phyloP scores from a whole-genome alignment of 2,113 vertebrate species.

The Sylvilagus bachmani region DNA sequence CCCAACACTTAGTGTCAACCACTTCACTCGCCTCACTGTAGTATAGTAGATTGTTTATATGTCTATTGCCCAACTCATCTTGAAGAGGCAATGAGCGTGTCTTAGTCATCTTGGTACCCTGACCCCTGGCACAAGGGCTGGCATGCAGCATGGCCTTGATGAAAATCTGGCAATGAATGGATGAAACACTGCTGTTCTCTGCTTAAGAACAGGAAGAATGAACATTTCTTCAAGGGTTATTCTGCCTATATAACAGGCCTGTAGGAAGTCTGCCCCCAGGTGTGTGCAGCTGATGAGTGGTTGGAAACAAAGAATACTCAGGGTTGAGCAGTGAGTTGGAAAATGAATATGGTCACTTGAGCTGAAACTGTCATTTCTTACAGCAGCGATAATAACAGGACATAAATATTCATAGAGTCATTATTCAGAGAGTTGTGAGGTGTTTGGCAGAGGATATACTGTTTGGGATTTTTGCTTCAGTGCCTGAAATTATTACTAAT shows the following conservation, averaged over 20 bases:
- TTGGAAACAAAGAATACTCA: constrained; percentile 17
- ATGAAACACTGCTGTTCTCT: not conserved
- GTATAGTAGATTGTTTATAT: not conserved
- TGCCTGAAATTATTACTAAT: constrained; percentile 56
- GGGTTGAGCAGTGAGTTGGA: constrained; percentile 28
- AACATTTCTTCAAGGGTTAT: not conserved
- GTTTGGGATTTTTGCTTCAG: constrained; percentile 50
- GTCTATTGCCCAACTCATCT: not conserved
- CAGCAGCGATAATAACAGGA: not conserved
- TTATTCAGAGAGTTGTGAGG: constrained; percentile 57
- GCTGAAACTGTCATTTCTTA: constrained; percentile 27
- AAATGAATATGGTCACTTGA: constrained; percentile 37
- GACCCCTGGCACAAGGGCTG: not conserved
- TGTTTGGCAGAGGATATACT: not conserved
- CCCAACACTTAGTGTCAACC: not conserved
- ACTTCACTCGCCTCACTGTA: not conserved
- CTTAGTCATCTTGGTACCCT: not conserved
- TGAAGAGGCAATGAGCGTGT: not conserved
- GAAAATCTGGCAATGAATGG: not conserved
- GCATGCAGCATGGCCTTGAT: too few species aligned
- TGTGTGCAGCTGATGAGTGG: not conserved
- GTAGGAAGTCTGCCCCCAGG: not conserved
- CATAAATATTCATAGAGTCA: constrained; percentile 70
- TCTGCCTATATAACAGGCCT: not conserved
- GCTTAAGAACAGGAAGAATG: not conserved